Percentiles rank a stretch among this genome's conserved stretches.
phyloP scores from a whole-genome alignment of 2,797 vertebrate species.

The Channa striata region DNA sequence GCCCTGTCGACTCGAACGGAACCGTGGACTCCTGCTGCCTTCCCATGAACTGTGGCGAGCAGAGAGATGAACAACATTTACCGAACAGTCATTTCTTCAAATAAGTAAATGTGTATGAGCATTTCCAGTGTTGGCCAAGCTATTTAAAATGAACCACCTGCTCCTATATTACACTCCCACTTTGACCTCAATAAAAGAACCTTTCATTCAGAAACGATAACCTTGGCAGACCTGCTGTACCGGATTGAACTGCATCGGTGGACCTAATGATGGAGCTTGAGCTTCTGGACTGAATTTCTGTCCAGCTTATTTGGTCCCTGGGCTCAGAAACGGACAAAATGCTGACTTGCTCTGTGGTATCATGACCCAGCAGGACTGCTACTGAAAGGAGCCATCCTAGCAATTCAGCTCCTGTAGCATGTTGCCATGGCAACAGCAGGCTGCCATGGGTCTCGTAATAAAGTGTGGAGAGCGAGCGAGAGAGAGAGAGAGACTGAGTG shows the following conservation, averaged over 20 bases:
- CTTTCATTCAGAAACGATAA: too few relatives aligned
- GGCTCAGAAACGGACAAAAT: conserved; percentile 25
- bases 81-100: too few relatives aligned
- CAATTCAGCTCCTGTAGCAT: conserved; percentile 39
- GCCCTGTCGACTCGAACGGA: conserved; percentile 57
- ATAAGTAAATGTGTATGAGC: too few relatives aligned
- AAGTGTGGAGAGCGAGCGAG: conserved; percentile 2
- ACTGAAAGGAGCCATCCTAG: conserved; percentile 23
- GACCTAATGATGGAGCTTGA: background rate
- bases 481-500: background rate
- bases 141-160: background rate
- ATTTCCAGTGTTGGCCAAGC: background rate
- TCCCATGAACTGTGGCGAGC: conserved; percentile 53
- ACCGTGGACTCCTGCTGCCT: conserved; percentile 11
- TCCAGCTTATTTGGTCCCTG: conserved; percentile 9
- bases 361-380: conserved; percentile 45
- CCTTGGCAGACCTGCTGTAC: too few relatives aligned
- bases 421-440: conserved; percentile 80
- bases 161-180: background rate
- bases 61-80: background rate
- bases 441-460: conserved; percentile 49
- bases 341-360: conserved; percentile 50
- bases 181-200: too few relatives aligned
- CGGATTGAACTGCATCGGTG: background rate
- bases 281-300: background rate